Base-by-base conservation (phyloP, 1,140 invertebrate species). In the Meloidogyne exigua region DNA sequence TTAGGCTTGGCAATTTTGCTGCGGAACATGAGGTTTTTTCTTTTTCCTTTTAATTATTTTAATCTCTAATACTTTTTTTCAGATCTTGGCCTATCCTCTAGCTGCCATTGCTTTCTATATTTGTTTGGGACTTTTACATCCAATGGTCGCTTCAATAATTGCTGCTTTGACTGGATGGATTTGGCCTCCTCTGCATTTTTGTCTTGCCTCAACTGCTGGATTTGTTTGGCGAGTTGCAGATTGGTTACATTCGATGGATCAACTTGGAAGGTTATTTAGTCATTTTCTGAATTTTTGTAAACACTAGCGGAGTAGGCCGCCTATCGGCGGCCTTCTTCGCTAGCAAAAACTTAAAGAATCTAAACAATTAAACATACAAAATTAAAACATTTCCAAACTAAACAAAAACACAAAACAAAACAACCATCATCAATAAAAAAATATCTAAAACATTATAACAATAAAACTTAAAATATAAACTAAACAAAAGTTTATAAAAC, bases 1-100 rank as follows among this genome's bases (percentile, higher is more conserved):
- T 57, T 57, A 57, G 49, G 49, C 49, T 57, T 57, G 49, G 49
- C n/a, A 57, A 57, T 57, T 57, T n/a, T 57, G 49, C 49, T n/a
- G 49, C 49, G n/a, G 49, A 57, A n/a, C 49, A 57, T 57, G 49
- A 57, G 49, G 49, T 57, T 57, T 57, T n/a, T 7, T 1, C 2
- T n/a, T 57, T n/a, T n/a, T n/a, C n/a, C n/a, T n/a, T n/a, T n/a
- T 1, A 15, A 18, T 49, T n/a, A n/a, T 57, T 57, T n/a, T n/a
- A n/a, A 57, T 57, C 9, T n/a, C n/a, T 57, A 57, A 57, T 15
- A 39, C 36, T 39, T 39, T 39, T 32, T 39, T 15, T 44, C 18
- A 57, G 49, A n/a, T 57, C 18, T 57, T 57, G n/a, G 49, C 49
- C 49, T 57, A 57, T 57, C 49, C 49, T n/a, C n/a, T 57, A 57